Conservation (phyloP, 2,888 invertebrate species). For the Mesoligia furuncula region DNA sequence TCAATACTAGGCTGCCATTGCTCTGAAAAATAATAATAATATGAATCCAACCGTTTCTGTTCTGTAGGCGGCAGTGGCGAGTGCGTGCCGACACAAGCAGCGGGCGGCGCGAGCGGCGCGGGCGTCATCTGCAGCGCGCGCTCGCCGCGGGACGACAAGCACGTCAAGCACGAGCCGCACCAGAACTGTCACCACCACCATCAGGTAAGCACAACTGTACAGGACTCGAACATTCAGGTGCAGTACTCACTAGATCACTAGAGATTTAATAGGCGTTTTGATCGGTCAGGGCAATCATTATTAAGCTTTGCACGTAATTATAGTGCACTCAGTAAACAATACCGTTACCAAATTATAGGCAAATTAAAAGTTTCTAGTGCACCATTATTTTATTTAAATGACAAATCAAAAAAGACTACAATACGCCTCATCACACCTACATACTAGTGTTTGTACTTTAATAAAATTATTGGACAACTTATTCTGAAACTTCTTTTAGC, state of each 20-base stretch:
- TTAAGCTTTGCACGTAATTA: no score
- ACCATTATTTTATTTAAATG: not conserved
- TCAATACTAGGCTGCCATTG: no score
- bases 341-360: no score
- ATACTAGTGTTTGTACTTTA: not conserved
- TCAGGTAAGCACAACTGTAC: conserved; percentile 43
- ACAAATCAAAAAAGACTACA: not conserved
- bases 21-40: not conserved
- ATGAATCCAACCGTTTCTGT: not conserved
- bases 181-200: conserved; percentile 64
- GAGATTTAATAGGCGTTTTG: not conserved
- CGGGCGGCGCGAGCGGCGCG: conserved; percentile 1
- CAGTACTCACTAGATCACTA: not conserved
- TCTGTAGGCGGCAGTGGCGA: conserved; percentile 55
- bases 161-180: conserved; percentile 85
- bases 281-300: not conserved
- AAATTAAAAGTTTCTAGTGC: not conserved
- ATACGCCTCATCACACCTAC: not conserved
- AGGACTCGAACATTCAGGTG: not conserved
- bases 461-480: not conserved
- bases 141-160: conserved; percentile 84
- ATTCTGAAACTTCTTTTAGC: not conserved
- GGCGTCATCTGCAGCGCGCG: conserved; percentile 85
- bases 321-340: not conserved
- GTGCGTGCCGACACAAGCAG: conserved; percentile 43